Evolutionary conservation across 2,888 invertebrate species (phyloP).

Genomic region (Eupithecia subfuscata): DNA sequence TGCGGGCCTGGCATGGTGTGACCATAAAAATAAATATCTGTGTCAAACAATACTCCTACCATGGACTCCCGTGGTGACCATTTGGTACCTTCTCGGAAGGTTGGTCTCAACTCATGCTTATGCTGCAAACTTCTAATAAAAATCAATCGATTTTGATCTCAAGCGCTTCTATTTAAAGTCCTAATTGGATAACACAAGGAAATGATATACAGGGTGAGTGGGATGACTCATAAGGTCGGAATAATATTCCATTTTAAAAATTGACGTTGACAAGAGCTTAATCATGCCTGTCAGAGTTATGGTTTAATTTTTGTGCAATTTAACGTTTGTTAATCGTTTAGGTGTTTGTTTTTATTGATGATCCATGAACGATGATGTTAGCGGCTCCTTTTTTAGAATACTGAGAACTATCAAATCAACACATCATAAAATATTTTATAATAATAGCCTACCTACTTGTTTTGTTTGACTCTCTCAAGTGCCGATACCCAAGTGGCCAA

Average conservation of each 20-base stretch:
- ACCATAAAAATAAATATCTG: slow-evolving; percentile 58
- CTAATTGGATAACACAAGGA: slow-evolving; percentile 14
- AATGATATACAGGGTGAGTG: slow-evolving; percentile 50
- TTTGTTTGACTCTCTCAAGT: background rate
- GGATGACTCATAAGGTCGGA: slow-evolving; percentile 51
- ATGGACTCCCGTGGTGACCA: slow-evolving; percentile 64
- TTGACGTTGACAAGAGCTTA: slow-evolving; percentile 37
- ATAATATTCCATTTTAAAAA: slow-evolving; percentile 20
- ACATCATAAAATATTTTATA: background rate
- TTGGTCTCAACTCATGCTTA: slow-evolving; percentile 33
- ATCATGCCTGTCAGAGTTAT: slow-evolving; percentile 41
- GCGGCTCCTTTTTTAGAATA: slow-evolving; percentile 20
- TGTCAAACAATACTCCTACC: slow-evolving; percentile 48
- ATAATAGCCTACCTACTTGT: slow-evolving; percentile 1
- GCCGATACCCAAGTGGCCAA: too few relatives aligned
- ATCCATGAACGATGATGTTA: slow-evolving; percentile 12
- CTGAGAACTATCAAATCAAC: slow-evolving; percentile 16
- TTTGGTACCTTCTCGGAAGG: slow-evolving; percentile 64
- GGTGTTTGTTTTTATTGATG: slow-evolving; percentile 30
- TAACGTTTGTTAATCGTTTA: slow-evolving; percentile 22
- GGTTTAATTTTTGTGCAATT: slow-evolving; percentile 38
- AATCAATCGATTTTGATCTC: slow-evolving; percentile 17
- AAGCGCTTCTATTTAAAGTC: slow-evolving; percentile 7
- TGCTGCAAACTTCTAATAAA: slow-evolving; percentile 6
- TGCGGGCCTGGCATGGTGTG: slow-evolving; percentile 48